Evolutionary conservation across 1,140 invertebrate genomes (phyloP).

Genomic region (Caerostris extrusa): DNA sequence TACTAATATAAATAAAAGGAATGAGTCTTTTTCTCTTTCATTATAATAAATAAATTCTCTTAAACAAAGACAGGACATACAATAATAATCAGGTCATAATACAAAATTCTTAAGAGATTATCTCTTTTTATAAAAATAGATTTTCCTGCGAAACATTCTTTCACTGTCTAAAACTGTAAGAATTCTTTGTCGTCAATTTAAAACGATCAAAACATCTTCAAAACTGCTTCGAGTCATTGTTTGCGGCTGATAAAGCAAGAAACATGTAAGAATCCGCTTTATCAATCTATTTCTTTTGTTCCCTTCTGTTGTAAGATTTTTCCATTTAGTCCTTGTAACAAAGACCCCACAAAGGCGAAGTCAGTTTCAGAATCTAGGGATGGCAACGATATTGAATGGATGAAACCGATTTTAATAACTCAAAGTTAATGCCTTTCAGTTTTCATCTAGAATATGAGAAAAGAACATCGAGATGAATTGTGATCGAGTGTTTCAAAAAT

Average conservation of each 20-base stretch:
- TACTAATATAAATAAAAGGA: too few species aligned
- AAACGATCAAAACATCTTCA: slow-evolving; percentile 50
- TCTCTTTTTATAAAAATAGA: not conserved
- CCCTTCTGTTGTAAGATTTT: slow-evolving; percentile 40
- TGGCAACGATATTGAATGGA: slow-evolving; percentile 18
- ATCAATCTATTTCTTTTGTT: slow-evolving; percentile 50
- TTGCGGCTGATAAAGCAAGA: slow-evolving; percentile 63
- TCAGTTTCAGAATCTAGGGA: not conserved
- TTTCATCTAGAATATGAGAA: not conserved
- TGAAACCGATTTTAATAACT: slow-evolving; percentile 51
- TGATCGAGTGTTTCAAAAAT: slow-evolving; percentile 8
- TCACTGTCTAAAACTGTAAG: not conserved
- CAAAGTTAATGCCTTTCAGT: slow-evolving; percentile 7
- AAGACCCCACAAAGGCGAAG: not conserved
- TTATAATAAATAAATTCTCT: not conserved
- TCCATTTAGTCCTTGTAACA: slow-evolving; percentile 26
- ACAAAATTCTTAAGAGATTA: not conserved
- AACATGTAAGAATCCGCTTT: slow-evolving; percentile 41
- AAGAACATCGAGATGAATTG: not conserved
- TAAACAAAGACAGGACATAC: not conserved
- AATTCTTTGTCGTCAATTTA: slow-evolving; percentile 41
- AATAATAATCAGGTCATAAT: too few species aligned
- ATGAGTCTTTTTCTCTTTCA: too few species aligned
- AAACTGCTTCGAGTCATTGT: slow-evolving; percentile 54
- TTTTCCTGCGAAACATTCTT: not conserved